Conservation (phyloP, 2,888 invertebrate genomes). For the Empis stercorea region DNA sequence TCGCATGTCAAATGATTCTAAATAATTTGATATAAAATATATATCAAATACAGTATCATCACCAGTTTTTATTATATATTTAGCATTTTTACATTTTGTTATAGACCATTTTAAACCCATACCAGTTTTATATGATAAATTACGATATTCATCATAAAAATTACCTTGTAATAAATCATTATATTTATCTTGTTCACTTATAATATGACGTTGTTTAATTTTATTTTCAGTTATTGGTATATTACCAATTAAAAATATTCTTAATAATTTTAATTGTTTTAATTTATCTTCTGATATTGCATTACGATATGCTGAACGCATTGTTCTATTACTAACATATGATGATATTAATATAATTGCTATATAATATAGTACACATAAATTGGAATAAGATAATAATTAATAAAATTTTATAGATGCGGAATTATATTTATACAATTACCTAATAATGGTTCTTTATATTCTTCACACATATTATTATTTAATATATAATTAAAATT, state of each 20-base stretch:
- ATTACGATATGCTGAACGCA: slow-evolving; percentile 55
- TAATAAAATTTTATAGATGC: too few relatives aligned
- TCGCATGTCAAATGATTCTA: slow-evolving; percentile 29
- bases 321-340: slow-evolving; percentile 56
- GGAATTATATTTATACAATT: too few relatives aligned
- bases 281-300: slow-evolving; percentile 49
- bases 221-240: slow-evolving; percentile 42
- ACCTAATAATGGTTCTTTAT: too few relatives aligned
- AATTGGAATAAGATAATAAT: too few relatives aligned
- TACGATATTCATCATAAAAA: slow-evolving; percentile 63
- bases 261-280: slow-evolving; percentile 42
- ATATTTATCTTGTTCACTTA: slow-evolving; percentile 48
- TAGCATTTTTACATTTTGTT: slow-evolving; percentile 44
- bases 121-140: slow-evolving; percentile 66
- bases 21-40: slow-evolving; percentile 40
- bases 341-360: too few relatives aligned
- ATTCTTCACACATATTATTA: too few relatives aligned
- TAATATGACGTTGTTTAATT: slow-evolving; percentile 43
- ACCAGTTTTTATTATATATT: slow-evolving; percentile 65
- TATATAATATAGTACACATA: too few relatives aligned
- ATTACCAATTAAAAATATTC: slow-evolving; percentile 57
- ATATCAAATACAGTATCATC: slow-evolving; percentile 67
- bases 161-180: slow-evolving; percentile 63
- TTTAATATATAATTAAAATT: too few relatives aligned
- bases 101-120: slow-evolving; percentile 70